Conservation (phyloP, 2,888 invertebrate genomes). For the Ceriagrion tenellum region DNA sequence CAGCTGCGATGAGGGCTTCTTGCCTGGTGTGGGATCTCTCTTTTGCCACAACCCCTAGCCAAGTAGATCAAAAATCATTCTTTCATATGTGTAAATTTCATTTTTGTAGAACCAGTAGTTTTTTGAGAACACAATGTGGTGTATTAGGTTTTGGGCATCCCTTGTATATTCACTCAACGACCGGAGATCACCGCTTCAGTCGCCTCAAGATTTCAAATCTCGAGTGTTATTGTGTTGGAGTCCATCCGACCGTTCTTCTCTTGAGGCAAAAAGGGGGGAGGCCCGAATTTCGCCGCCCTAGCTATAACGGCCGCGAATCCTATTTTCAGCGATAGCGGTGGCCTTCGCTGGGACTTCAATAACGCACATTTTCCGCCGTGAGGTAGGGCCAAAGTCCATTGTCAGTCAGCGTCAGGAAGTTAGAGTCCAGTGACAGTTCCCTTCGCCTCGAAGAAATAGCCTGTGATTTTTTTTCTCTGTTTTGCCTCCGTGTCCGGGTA, state of each 20-base stretch:
- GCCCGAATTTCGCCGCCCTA: not conserved
- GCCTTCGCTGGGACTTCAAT: not conserved
- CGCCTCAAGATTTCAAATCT: too few species aligned
- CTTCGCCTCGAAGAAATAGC: not conserved
- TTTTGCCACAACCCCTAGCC: too few species aligned
- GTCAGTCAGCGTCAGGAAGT: not conserved
- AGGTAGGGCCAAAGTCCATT: not conserved
- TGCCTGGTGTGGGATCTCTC: too few species aligned
- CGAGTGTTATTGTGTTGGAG: not conserved
- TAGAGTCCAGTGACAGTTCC: not conserved
- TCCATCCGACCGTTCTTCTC: not conserved
- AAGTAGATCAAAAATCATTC: too few species aligned
- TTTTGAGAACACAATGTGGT: too few species aligned
- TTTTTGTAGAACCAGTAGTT: too few species aligned
- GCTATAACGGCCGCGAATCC: not conserved
- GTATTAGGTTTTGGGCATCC: too few species aligned
- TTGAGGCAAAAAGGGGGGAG: not conserved
- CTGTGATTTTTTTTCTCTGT: not conserved
- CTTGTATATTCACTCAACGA: too few species aligned
- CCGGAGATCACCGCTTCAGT: too few species aligned
- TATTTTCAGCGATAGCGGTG: constrained; percentile 30
- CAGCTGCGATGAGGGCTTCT: too few species aligned
- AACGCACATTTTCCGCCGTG: not conserved
- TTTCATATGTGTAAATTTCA: too few species aligned
- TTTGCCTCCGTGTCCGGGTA: too few species aligned